A percentile compares a stretch with the other conserved stretches of the same genome.
These are phyloP conservation scores for Ceraclea dissimilis DNA, from an alignment of 2,888 invertebrate species.

Conservation along the genomic window DNA sequence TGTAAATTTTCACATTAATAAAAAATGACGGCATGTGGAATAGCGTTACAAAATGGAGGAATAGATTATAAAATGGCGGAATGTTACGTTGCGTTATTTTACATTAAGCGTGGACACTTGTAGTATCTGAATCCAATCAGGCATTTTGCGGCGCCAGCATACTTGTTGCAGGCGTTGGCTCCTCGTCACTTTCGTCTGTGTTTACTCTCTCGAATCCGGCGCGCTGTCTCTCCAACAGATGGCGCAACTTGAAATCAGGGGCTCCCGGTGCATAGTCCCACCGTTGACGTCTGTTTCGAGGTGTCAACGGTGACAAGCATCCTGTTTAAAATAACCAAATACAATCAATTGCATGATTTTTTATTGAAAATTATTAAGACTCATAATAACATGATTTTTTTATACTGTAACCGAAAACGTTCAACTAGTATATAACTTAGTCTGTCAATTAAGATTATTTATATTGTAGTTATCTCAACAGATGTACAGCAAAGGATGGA, in stretches of 20 bases:
- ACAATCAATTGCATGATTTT: too few species aligned
- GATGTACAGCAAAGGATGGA: too few species aligned
- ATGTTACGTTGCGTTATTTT: background rate
- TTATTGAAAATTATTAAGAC: background rate
- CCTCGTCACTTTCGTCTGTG: conserved; percentile 60
- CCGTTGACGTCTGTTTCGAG: conserved; percentile 24
- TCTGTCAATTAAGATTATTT: too few species aligned
- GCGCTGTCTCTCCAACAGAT: conserved; percentile 49
- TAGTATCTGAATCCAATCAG: conserved; percentile 38
- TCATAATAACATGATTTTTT: background rate
- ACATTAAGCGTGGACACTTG: conserved; percentile 19
- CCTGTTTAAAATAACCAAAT: conserved; percentile 13
- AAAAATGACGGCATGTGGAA: too few species aligned
- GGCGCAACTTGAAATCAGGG: conserved; percentile 56
- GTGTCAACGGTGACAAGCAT: conserved; percentile 25
- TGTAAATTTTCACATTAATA: too few species aligned
- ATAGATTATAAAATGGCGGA: too few species aligned
- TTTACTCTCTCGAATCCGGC: conserved; percentile 57
- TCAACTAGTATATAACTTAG: too few species aligned
- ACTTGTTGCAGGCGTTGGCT: conserved; percentile 43
- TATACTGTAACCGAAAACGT: background rate
- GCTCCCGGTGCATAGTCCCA: conserved; percentile 32
- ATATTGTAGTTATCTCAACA: too few species aligned
- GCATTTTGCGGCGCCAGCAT: conserved; percentile 39
- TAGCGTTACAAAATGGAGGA: too few species aligned